Evolutionary conservation across 2,797 vertebrate species (phyloP).

Genomic region (Pempheris klunzingeri): DNA sequence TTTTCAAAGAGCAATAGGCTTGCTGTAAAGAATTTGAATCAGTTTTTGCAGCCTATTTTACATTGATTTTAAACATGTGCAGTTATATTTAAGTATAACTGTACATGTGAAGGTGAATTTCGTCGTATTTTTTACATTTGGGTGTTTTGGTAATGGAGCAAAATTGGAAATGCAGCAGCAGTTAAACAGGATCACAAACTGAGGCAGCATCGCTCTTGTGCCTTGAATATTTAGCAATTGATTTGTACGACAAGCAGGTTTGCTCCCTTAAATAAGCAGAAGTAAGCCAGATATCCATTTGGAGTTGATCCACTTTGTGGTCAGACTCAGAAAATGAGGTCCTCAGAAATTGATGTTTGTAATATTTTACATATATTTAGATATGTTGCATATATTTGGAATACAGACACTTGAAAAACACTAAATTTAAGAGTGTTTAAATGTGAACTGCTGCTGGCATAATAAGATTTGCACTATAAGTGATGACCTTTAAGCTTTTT

Average conservation of each 20-base stretch:
- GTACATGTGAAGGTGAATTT: too few species aligned
- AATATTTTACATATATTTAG: neutral
- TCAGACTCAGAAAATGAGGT: neutral
- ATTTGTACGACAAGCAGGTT: constrained; percentile 19
- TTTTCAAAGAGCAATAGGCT: neutral
- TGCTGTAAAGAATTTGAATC: neutral
- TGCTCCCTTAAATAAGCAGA: neutral
- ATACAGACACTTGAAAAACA: neutral
- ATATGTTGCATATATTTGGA: neutral
- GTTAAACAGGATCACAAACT: neutral
- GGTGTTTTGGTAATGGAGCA: neutral
- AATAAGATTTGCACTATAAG: constrained; percentile 21
- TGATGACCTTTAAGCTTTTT: constrained; percentile 44
- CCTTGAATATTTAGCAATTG: constrained; percentile 3
- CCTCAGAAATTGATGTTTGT: neutral
- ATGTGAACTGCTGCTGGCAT: neutral
- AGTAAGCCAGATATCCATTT: constrained; percentile 14
- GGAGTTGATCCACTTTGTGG: neutral
- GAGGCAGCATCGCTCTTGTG: neutral
- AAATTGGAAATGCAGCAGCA: constrained; percentile 1
- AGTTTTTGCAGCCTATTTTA: neutral
- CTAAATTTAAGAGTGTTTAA: neutral
- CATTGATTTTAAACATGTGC: neutral
- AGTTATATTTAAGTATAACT: neutral
- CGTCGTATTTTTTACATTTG: neutral